Base-by-base conservation (phyloP, 2,113 vertebrate species). In the Elephantulus edwardii region DNA sequence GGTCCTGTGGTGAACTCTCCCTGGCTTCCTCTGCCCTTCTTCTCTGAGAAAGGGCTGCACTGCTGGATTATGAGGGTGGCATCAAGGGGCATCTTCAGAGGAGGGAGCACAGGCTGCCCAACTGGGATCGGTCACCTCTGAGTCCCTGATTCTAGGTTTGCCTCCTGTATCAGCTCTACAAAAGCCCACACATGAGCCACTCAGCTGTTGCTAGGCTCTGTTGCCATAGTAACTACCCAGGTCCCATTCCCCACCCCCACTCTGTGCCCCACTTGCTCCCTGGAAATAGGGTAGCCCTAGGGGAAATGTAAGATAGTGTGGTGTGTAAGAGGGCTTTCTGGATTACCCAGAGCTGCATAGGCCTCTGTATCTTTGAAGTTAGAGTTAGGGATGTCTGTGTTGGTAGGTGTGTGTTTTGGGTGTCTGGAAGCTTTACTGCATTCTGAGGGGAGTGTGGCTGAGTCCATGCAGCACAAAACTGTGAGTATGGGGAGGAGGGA, bases 131-230 rank as follows among this genome's bases (percentile, higher is more conserved):
- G 72, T 92, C 83, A 95, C 93, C 94, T 90, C 74, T 68, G 76
- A 93, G 88, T 62, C 77, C 91, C 88, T 70, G 56, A 5, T 66
- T 95, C 78, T 79, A 86, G 87, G 93, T 89, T 71, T 90, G 84
- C 46, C 40, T 96, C 86, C 83, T 60, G 35, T 40, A 72, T 74
- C 72, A 91, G 91, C 74, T 71, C 78, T 70, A 72, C 35, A 62
- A 62, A 90, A 92, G 66, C 94, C 91, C 89, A 95, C 92, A 93
- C 89, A 93, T 46, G 78, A 85, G 91, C 54, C n/a, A 88, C 70
- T 94, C 70, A 20, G 64, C 92, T 88, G 94, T 93, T 94, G 95
- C 94, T 90, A 93, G 93, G 86, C 40, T 95, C 60, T n/a, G 86
- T 95, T 96, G 77, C 83, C 74, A 82, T 82, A 78, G 96, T 60